Conservation (phyloP, 2,888 invertebrate genomes). For the Synergus gifuensis region DNA sequence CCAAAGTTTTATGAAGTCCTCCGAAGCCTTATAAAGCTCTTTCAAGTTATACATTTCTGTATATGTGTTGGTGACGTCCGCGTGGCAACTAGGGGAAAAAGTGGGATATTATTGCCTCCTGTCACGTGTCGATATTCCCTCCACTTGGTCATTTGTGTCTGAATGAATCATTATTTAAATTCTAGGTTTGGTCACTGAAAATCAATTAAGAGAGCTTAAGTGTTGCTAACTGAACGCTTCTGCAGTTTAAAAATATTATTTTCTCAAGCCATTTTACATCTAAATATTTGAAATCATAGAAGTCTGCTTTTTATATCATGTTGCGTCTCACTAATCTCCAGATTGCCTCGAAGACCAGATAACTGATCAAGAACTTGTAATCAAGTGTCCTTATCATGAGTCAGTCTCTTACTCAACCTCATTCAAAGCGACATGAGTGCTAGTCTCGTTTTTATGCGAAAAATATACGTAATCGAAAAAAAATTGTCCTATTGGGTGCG, state of each 20-base stretch:
- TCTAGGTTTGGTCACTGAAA: too few species aligned
- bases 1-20: too few species aligned
- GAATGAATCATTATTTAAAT: too few species aligned
- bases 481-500: neutral
- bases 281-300: neutral
- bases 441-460: conserved; percentile 9
- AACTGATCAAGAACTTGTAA: neutral
- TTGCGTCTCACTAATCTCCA: conserved; percentile 6
- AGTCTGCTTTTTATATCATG: conserved; percentile 10
- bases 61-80: too few species aligned
- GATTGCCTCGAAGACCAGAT: conserved; percentile 12
- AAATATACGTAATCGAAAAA: neutral
- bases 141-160: too few species aligned
- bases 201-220: too few species aligned
- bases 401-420: conserved; percentile 6
- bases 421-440: neutral
- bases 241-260: neutral
- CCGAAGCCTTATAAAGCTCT: too few species aligned
- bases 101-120: too few species aligned
- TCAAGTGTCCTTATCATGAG: conserved; percentile 12
- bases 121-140: too few species aligned
- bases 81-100: too few species aligned
- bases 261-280: neutral
- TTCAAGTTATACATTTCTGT: too few species aligned
- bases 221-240: too few species aligned